Evolutionary conservation across 2,888 invertebrate species (phyloP).

Genomic region (Tinea pellionella): DNA sequence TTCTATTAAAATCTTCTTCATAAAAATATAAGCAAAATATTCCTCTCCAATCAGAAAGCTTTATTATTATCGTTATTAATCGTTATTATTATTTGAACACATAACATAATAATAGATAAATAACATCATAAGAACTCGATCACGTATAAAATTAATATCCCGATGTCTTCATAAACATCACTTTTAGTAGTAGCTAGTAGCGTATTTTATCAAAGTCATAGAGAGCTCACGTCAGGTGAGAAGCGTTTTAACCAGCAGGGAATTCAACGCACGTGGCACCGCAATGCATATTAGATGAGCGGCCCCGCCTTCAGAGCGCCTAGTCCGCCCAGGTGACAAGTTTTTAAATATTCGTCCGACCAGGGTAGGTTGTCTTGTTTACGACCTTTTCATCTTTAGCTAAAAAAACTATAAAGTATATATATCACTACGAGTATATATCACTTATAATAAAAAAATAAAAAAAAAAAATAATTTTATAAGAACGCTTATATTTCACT

Average conservation of each 20-base stretch:
- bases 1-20: too few relatives aligned
- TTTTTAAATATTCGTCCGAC: slow-evolving; percentile 6
- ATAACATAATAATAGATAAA: not conserved
- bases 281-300: slow-evolving; percentile 15
- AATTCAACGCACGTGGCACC: slow-evolving; percentile 14
- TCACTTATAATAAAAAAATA: too few relatives aligned
- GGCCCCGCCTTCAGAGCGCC: not conserved
- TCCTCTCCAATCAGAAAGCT: too few relatives aligned
- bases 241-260: not conserved
- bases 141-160: not conserved
- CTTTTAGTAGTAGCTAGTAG: not conserved
- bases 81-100: not conserved
- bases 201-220: slow-evolving; percentile 1
- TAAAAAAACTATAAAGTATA: not conserved
- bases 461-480: too few relatives aligned
- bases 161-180: not conserved
- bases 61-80: too few relatives aligned
- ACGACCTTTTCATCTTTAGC: slow-evolving; percentile 7
- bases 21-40: too few relatives aligned
- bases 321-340: slow-evolving; percentile 9
- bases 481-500: too few relatives aligned
- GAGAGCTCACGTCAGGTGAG: slow-evolving; percentile 7
- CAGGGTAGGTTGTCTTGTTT: not conserved
- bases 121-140: not conserved
- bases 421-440: too few relatives aligned